Percentiles rank a stretch among this genome's conserved stretches.
phyloP scores from a whole-genome alignment of 2,797 vertebrate genomes.

The Antrozous pallidus region DNA sequence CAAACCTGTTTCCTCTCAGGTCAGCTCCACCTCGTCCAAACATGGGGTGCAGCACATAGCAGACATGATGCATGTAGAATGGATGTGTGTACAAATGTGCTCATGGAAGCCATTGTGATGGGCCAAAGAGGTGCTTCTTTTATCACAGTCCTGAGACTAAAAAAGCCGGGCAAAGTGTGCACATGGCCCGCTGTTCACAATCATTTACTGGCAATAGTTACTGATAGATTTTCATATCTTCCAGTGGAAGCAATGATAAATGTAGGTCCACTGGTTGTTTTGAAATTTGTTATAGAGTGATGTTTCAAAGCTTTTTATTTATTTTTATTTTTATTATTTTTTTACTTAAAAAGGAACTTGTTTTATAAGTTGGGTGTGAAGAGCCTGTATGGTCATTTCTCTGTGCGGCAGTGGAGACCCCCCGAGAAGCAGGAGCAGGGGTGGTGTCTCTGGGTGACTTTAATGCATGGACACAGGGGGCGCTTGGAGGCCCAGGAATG shows the following conservation, averaged over 20 bases:
- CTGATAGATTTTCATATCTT: neutral
- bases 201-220: neutral
- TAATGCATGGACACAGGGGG: neutral
- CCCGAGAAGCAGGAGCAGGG: neutral
- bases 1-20: neutral
- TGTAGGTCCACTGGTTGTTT: neutral
- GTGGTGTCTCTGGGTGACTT: neutral
- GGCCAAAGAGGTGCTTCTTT: neutral
- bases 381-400: neutral
- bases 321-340: neutral
- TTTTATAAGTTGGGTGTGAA: neutral
- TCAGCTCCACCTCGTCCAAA: too few species aligned
- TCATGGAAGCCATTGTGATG: rapidly evolving
- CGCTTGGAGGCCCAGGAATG: rapidly evolving
- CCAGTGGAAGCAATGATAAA: neutral
- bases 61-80: rapidly evolving
- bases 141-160: neutral
- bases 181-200: rapidly evolving
- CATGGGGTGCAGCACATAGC: neutral
- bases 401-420: neutral
- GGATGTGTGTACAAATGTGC: rapidly evolving
- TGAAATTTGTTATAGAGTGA: neutral
- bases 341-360: neutral
- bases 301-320: neutral
- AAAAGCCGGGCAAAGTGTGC: neutral